These are phyloP conservation scores for Hyles vespertilio DNA, from an alignment of 1,140 invertebrate genomes.

Conservation along the genomic window DNA sequence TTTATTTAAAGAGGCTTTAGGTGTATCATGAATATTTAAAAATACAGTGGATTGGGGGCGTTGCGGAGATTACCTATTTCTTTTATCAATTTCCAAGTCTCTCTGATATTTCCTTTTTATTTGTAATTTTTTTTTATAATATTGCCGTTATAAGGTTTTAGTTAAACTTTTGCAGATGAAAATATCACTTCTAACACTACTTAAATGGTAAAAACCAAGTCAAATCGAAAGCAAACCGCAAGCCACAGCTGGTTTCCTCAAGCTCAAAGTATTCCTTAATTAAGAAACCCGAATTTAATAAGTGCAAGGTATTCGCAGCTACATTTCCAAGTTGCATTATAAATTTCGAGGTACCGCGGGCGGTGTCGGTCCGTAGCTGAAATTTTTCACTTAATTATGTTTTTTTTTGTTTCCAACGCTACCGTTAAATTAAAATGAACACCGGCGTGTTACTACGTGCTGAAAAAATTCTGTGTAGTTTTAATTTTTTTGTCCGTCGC, in stretches of 20 bases:
- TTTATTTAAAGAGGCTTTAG: no score
- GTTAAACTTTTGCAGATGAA: no score
- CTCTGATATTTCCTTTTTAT: no score
- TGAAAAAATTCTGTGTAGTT: not conserved
- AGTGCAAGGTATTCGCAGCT: not conserved
- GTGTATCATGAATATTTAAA: no score
- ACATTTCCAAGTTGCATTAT: constrained; percentile 5
- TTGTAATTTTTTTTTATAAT: no score
- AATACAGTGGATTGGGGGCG: no score
- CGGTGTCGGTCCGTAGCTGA: constrained; percentile 3
- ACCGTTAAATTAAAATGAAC: constrained; percentile 9
- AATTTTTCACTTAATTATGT: constrained; percentile 12
- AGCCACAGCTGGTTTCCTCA: not conserved
- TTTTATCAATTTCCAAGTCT: no score
- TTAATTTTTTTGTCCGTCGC: constrained; percentile 1
- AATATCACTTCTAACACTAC: no score
- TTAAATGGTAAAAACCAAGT: not conserved
- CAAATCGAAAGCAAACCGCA: not conserved
- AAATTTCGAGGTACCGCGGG: constrained; percentile 2
- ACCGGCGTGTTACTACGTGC: constrained; percentile 2
- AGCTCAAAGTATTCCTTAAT: constrained; percentile 7
- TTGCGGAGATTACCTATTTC: no score
- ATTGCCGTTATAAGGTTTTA: no score
- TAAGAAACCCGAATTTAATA: constrained; percentile 7
- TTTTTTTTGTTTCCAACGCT: constrained; percentile 3